These are phyloP conservation scores for Plagodis pulveraria DNA, from an alignment of 2,888 invertebrate species.

Conservation along the genomic window DNA sequence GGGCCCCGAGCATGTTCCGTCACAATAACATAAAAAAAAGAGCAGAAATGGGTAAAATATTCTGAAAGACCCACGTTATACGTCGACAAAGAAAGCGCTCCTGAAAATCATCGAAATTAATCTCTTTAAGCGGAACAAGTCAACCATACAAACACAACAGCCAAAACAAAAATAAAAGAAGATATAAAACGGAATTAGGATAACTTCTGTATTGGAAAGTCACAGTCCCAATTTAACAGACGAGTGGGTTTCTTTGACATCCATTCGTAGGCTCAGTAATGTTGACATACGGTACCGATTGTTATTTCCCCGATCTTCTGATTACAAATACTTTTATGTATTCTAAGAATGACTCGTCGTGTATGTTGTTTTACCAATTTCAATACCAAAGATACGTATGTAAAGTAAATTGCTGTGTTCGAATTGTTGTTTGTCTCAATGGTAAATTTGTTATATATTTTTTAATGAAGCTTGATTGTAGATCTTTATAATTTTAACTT, in stretches of 20 bases:
- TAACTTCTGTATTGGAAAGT: constrained; percentile 9
- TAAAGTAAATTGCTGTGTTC: too few species aligned
- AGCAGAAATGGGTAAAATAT: too few species aligned
- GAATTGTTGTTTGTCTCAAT: too few species aligned
- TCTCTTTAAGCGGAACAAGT: neutral
- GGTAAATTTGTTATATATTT: too few species aligned
- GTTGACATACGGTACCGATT: constrained; percentile 15
- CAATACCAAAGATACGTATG: neutral
- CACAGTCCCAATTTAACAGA: constrained; percentile 10
- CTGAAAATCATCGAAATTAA: neutral
- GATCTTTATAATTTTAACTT: too few species aligned
- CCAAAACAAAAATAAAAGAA: constrained; percentile 6
- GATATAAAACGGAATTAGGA: constrained; percentile 2
- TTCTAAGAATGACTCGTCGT: constrained; percentile 8
- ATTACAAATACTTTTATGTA: constrained; percentile 28
- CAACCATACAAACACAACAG: constrained; percentile 12
- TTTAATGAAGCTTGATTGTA: too few species aligned
- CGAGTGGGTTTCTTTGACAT: constrained; percentile 7
- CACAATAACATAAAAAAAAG: too few species aligned
- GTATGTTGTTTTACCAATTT: constrained; percentile 14
- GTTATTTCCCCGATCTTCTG: constrained; percentile 17
- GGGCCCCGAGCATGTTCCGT: too few species aligned
- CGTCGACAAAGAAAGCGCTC: too few species aligned
- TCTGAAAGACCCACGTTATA: too few species aligned
- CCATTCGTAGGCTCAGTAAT: constrained; percentile 1